Evolutionary conservation across 1,140 invertebrate genomes (phyloP).

Genomic region (Muscidifurax raptorellus): DNA sequence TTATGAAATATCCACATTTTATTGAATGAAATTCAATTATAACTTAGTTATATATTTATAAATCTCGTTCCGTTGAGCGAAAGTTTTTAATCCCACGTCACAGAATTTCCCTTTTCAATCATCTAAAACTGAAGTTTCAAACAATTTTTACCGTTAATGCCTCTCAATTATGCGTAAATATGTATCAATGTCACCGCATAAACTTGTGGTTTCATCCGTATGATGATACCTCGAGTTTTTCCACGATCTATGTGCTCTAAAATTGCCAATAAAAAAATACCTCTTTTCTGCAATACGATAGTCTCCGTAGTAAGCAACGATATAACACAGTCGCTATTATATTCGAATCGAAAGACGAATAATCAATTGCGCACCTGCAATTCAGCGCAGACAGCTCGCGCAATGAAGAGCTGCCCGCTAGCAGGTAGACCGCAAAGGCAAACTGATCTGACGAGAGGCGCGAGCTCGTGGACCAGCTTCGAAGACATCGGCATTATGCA

Average conservation of each 20-base stretch:
- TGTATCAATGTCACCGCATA: neutral
- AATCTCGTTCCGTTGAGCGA: too few species aligned
- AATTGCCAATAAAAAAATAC: neutral
- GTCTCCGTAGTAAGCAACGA: too few species aligned
- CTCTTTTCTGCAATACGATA: too few species aligned
- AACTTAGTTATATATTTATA: too few species aligned
- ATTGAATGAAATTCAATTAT: too few species aligned
- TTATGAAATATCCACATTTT: too few species aligned
- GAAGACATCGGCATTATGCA: slow-evolving; percentile 81
- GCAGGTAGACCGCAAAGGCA: slow-evolving; percentile 78
- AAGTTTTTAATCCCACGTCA: too few species aligned
- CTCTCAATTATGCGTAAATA: neutral
- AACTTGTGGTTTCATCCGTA: neutral
- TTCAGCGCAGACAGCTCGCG: slow-evolving; percentile 53
- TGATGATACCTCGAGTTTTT: too few species aligned
- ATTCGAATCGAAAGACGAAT: neutral
- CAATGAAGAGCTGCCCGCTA: slow-evolving; percentile 78
- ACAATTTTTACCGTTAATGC: neutral
- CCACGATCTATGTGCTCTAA: neutral
- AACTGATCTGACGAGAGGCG: slow-evolving; percentile 78
- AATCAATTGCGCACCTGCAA: slow-evolving; percentile 6
- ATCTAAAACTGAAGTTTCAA: too few species aligned
- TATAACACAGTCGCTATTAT: too few species aligned
- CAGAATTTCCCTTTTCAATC: too few species aligned
- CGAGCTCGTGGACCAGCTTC: slow-evolving; percentile 74